Conservation (phyloP, 2,113 vertebrate species). For the Naja naja region DNA sequence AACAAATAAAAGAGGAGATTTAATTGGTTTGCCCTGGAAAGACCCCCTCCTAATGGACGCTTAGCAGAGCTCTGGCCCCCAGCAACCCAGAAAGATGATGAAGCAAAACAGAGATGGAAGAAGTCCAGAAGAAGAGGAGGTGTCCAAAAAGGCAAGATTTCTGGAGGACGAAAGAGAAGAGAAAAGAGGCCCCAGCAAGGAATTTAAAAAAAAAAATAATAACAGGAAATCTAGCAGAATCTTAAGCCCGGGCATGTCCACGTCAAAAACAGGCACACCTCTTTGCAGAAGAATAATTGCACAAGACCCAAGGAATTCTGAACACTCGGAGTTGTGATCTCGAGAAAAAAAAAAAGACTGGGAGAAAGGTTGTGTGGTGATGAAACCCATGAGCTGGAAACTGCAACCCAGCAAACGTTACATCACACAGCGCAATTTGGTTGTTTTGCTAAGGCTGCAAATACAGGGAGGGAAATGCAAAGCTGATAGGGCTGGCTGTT, state of each 20-base stretch:
- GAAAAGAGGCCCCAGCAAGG: not conserved
- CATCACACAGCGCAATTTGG: not conserved
- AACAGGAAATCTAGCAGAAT: not conserved
- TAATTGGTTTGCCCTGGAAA: not conserved
- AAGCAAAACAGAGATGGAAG: not conserved
- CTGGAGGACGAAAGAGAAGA: not conserved
- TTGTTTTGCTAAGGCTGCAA: not conserved
- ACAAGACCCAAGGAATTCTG: not conserved
- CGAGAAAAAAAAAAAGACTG: not conserved
- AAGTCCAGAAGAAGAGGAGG: not conserved
- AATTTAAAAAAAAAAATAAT: no score
- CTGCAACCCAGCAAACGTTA: not conserved
- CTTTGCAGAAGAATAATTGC: not conserved
- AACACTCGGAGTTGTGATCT: no score
- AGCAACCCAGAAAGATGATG: not conserved
- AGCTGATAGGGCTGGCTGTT: not conserved
- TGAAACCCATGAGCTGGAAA: not conserved
- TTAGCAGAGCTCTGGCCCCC: not conserved
- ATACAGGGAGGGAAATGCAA: not conserved
- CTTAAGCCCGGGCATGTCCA: no score
- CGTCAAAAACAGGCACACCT: not conserved
- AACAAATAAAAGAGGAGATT: not conserved
- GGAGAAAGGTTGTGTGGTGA: not conserved
- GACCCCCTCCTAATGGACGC: not conserved
- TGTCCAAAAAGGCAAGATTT: not conserved